phyloP scores from a whole-genome alignment of 2,113 vertebrate genomes.

The Nibea coibor region DNA sequence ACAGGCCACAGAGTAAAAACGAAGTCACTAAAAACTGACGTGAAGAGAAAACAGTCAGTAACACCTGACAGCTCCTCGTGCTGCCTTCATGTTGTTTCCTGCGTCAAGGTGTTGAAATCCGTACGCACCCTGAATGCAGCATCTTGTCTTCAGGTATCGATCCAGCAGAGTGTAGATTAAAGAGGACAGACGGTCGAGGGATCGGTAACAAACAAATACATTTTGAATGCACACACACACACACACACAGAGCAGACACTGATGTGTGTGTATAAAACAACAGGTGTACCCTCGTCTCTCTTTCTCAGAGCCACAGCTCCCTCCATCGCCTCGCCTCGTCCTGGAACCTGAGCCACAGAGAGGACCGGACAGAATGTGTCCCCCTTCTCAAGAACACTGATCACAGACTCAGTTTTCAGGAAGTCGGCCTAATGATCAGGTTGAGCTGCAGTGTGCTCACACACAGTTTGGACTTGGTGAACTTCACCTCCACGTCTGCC shows the following conservation, averaged over 20 bases:
- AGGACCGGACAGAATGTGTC: neutral
- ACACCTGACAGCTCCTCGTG: too few relatives aligned
- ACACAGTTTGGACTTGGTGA: neutral
- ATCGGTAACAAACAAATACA: neutral
- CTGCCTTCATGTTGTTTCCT: too few relatives aligned
- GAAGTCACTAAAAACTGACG: neutral
- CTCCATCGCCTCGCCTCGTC: conserved; percentile 21
- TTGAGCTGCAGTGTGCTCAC: neutral
- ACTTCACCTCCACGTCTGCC: neutral
- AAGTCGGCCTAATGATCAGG: too few relatives aligned
- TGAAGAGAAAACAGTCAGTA: neutral
- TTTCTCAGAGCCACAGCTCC: conserved; percentile 46
- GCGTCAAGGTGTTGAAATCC: too few relatives aligned
- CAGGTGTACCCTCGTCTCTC: neutral
- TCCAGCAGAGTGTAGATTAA: neutral
- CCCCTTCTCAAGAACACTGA: too few relatives aligned
- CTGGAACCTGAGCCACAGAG: too few relatives aligned
- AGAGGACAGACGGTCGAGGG: neutral
- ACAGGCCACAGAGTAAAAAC: neutral
- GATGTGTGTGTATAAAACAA: neutral
- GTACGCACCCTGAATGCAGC: neutral
- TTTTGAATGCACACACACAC: too few relatives aligned
- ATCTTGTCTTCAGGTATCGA: neutral
- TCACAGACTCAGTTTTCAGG: too few relatives aligned
- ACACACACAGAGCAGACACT: too few relatives aligned